Evolutionary conservation across 2,797 vertebrate genomes (phyloP).

Genomic region (Gadopsis bispinosus): DNA sequence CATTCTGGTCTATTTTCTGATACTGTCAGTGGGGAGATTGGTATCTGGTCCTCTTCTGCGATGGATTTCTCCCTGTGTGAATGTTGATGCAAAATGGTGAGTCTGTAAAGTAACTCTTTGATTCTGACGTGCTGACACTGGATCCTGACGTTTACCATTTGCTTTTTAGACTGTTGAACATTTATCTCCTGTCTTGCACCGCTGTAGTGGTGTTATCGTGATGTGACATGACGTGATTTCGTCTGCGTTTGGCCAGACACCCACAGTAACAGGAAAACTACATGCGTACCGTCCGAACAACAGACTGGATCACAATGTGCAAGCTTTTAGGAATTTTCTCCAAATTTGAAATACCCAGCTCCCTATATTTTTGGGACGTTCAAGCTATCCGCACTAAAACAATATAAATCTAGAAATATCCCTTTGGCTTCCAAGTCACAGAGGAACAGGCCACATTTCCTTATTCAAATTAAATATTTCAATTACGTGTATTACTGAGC

Average conservation of each 20-base stretch:
- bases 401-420: not conserved
- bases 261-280: not conserved
- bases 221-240: constrained; percentile 10
- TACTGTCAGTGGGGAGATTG: constrained; percentile 47
- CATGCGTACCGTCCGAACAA: not conserved
- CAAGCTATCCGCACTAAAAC: not conserved
- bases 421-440: not conserved
- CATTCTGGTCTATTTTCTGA: constrained; percentile 65
- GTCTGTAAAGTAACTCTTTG: constrained; percentile 38
- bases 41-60: constrained; percentile 36
- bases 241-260: constrained; percentile 5
- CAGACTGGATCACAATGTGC: not conserved
- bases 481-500: not conserved
- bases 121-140: constrained; percentile 39
- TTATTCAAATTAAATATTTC: not conserved
- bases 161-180: constrained; percentile 21
- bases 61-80: constrained; percentile 44
- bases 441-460: not conserved
- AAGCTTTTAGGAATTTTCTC: not conserved
- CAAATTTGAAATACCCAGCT: not conserved
- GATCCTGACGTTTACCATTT: constrained; percentile 26
- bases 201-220: not conserved
- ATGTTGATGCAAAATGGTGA: constrained; percentile 43
- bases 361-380: not conserved
- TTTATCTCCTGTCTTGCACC: constrained; percentile 9